A percentile compares a stretch with the other conserved stretches of the same genome.
Evolutionary conservation across 2,797 vertebrate genomes (phyloP).

Genomic region (Siniperca scherzeri): DNA sequence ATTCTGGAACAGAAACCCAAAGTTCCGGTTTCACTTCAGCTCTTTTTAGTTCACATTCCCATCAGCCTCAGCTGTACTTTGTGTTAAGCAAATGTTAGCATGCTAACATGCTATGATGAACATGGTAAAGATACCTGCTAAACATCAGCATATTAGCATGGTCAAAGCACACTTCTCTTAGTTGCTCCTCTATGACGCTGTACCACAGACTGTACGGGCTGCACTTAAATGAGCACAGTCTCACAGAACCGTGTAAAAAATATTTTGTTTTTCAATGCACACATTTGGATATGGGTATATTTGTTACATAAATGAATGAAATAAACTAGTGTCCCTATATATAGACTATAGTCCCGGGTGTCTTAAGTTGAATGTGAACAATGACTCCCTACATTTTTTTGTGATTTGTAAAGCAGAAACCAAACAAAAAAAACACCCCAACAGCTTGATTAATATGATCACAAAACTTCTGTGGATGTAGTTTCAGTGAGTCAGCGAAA

Average conservation of each 20-base stretch:
- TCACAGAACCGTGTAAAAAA: too few relatives aligned
- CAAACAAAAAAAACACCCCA: not conserved
- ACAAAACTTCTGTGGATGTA: slow-evolving; percentile 14
- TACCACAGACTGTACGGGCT: not conserved
- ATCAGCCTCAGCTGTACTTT: not conserved
- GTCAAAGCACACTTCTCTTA: not conserved
- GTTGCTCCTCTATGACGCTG: not conserved
- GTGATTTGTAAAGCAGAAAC: slow-evolving; percentile 14
- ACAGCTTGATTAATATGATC: slow-evolving; percentile 40
- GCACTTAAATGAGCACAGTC: not conserved
- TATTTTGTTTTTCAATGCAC: not conserved
- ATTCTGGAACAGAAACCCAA: not conserved
- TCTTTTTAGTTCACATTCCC: not conserved
- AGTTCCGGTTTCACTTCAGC: not conserved
- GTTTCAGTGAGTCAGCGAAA: slow-evolving; percentile 39
- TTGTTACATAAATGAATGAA: not conserved
- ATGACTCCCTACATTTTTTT: not conserved
- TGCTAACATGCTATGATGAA: not conserved
- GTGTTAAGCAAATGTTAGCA: not conserved
- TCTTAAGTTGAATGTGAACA: slow-evolving; percentile 7
- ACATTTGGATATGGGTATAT: not conserved
- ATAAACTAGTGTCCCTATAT: too few relatives aligned
- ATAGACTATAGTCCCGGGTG: too few relatives aligned
- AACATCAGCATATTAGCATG: not conserved
- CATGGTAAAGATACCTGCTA: not conserved